Evolutionary conservation across 2,113 vertebrate genomes (phyloP).

Genomic region (Planiliza haematocheilus): DNA sequence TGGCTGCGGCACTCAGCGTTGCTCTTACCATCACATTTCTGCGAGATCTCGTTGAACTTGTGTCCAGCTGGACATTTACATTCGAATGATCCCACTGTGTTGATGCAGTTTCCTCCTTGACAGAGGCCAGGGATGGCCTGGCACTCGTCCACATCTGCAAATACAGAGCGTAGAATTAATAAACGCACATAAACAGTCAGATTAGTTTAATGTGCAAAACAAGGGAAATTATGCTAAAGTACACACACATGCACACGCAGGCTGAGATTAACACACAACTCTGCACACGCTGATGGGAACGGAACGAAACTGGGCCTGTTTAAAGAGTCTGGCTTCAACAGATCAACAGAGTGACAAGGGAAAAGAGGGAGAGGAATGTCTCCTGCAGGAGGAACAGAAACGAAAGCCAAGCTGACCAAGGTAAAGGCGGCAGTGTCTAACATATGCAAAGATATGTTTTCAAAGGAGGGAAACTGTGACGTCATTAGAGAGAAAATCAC

Average conservation of each 20-base stretch:
- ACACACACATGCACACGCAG: background rate
- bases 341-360: constrained; percentile 38
- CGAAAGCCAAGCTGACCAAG: constrained; percentile 81
- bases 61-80: constrained; percentile 99
- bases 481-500: background rate
- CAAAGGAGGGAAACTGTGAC: background rate
- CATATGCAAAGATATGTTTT: background rate
- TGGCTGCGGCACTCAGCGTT: background rate
- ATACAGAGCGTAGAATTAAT: constrained; percentile 71
- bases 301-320: constrained; percentile 35
- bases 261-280: background rate
- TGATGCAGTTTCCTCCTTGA: constrained; percentile 98
- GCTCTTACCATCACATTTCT: constrained; percentile 98
- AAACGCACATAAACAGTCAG: constrained; percentile 23
- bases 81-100: constrained; percentile 99
- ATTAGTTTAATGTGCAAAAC: background rate
- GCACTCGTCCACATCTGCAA: constrained; percentile 98
- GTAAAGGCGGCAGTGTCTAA: constrained; percentile 6
- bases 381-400: constrained; percentile 89
- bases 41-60: constrained; percentile 96
- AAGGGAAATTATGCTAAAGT: too few species aligned
- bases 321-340: constrained; percentile 32
- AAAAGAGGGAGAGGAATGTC: constrained; percentile 85
- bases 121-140: constrained; percentile 99
- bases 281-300: constrained; percentile 4